Conservation (phyloP, 2,113 vertebrate genomes). For the Brachypodius melanocephalos region DNA sequence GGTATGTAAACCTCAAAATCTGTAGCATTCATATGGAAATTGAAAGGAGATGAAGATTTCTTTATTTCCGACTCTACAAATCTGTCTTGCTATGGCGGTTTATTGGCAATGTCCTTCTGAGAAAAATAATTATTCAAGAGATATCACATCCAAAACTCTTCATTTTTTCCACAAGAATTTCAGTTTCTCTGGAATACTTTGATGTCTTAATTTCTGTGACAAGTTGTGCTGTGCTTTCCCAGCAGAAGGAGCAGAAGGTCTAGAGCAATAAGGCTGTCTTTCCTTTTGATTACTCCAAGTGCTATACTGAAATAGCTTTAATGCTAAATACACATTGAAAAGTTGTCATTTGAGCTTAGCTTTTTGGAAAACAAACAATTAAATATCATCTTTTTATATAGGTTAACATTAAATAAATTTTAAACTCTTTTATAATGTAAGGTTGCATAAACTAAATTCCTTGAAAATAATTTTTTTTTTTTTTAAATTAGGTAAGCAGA, state of each 20-base stretch:
- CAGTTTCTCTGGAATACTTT: slow-evolving; percentile 23
- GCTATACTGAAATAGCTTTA: slow-evolving; percentile 10
- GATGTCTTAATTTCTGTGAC: slow-evolving; percentile 52
- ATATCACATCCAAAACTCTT: background rate
- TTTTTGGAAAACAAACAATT: background rate
- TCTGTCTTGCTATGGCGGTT: background rate
- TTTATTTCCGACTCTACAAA: background rate
- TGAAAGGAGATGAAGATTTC: background rate
- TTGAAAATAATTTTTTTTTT: background rate
- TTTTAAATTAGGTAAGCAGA: no score
- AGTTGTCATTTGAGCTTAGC: background rate
- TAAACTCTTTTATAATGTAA: background rate
- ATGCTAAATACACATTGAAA: background rate
- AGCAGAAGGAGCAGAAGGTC: slow-evolving; percentile 45
- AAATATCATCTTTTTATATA: background rate
- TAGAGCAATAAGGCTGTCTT: slow-evolving; percentile 14
- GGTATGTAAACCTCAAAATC: background rate
- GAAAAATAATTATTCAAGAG: background rate
- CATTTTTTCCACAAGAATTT: background rate
- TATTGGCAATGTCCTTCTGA: background rate
- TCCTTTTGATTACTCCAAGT: slow-evolving; percentile 9
- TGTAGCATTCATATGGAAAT: background rate
- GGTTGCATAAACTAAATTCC: background rate
- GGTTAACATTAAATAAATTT: background rate
- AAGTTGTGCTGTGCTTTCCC: slow-evolving; percentile 17